phyloP scores from a whole-genome alignment of 2,888 invertebrate species.

The Xiphydria camelus region DNA sequence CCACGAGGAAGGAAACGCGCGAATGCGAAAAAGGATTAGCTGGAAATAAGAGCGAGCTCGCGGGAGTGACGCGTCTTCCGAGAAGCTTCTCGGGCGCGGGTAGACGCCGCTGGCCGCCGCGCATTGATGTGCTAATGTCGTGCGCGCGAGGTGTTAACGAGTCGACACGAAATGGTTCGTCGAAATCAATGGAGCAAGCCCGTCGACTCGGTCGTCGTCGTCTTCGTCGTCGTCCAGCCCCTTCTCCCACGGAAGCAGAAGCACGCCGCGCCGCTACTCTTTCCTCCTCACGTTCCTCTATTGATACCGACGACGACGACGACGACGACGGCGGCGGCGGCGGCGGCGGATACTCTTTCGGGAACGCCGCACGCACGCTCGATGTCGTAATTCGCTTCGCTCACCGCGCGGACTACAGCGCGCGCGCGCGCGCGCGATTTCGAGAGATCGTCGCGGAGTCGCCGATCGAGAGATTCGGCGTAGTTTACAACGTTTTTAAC shows the following conservation, averaged over 20 bases:
- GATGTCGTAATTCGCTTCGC: too few species aligned
- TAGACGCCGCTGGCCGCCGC: constrained; percentile 9
- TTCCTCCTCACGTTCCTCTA: neutral
- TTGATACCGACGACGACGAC: neutral
- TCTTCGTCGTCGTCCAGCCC: too few species aligned
- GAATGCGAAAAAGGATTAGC: constrained; percentile 10
- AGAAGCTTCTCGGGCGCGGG: neutral
- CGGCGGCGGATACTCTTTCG: too few species aligned
- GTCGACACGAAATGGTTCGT: constrained; percentile 7
- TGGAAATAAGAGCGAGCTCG: constrained; percentile 24
- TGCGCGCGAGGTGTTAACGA: constrained; percentile 22
- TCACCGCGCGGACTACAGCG: too few species aligned
- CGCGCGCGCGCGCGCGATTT: too few species aligned
- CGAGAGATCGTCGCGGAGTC: too few species aligned
- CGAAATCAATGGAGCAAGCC: neutral
- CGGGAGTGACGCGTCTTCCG: constrained; percentile 22
- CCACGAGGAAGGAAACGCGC: constrained; percentile 39
- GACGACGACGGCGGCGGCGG: neutral
- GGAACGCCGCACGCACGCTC: too few species aligned
- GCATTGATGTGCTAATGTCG: constrained; percentile 24
- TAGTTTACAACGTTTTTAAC: too few species aligned
- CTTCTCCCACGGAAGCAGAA: too few species aligned
- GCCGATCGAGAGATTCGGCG: too few species aligned
- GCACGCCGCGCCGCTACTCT: too few species aligned
- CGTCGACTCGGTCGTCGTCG: neutral